A percentile compares a stretch with the other conserved stretches of the same genome.
These are phyloP conservation scores for Nipponia nippon DNA, from an alignment of 2,113 vertebrate species.

Conservation along the genomic window DNA sequence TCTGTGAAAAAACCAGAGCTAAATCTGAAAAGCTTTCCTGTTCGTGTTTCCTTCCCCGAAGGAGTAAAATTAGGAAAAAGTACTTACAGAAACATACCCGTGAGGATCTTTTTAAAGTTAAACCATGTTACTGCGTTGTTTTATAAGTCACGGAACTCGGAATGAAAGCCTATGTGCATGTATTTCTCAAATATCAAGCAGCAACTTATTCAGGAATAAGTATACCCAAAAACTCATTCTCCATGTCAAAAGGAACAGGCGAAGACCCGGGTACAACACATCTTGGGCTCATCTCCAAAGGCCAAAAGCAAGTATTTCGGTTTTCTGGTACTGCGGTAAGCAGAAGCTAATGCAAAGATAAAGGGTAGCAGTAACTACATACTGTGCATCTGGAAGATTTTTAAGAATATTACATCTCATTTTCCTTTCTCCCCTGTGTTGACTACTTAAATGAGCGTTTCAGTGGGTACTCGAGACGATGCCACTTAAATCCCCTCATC, in stretches of 20 bases:
- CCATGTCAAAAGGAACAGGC: rapidly evolving
- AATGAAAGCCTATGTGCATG: rapidly evolving
- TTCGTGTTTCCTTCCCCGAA: background rate
- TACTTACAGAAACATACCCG: rapidly evolving
- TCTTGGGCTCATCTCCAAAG: background rate
- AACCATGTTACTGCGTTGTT: background rate
- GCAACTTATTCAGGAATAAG: background rate
- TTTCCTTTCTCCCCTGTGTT: no score
- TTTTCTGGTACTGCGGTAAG: rapidly evolving
- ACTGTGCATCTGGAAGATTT: background rate
- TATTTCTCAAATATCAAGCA: background rate
- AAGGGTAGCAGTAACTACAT: rapidly evolving
- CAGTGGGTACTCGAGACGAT: rapidly evolving
- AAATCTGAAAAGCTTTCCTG: background rate
- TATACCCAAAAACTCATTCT: background rate
- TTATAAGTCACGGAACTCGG: background rate
- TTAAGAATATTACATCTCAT: rapidly evolving
- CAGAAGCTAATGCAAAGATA: background rate
- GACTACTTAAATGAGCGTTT: rapidly evolving
- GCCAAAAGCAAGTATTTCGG: background rate
- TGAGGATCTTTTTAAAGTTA: background rate
- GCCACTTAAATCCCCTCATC: rapidly evolving
- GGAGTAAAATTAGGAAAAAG: background rate
- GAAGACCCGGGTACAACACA: rapidly evolving
- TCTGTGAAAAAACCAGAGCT: rapidly evolving